These are phyloP conservation scores for Drosophila hydei DNA, from an alignment of 1,140 invertebrate genomes.

Conservation along the genomic window DNA sequence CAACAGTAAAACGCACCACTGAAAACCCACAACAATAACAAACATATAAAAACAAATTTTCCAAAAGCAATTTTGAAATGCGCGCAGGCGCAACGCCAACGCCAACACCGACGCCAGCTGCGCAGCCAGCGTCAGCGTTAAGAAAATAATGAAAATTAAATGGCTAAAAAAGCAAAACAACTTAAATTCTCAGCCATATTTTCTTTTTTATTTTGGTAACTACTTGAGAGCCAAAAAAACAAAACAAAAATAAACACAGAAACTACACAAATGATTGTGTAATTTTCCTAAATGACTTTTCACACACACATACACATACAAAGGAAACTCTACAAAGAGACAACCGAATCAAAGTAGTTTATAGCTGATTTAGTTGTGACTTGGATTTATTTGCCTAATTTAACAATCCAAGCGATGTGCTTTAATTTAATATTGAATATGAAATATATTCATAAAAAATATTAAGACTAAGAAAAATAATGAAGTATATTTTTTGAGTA, in stretches of 20 bases:
- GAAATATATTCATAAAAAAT: too few species aligned
- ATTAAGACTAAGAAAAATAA: too few species aligned
- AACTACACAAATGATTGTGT: slow-evolving; percentile 48
- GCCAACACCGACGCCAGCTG: slow-evolving; percentile 12
- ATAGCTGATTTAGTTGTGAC: neutral
- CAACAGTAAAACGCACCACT: slow-evolving; percentile 55
- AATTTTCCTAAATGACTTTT: slow-evolving; percentile 50
- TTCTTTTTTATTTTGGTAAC: slow-evolving; percentile 16
- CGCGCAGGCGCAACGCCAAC: slow-evolving; percentile 58
- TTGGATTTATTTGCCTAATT: neutral
- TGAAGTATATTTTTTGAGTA: too few species aligned
- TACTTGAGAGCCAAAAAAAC: slow-evolving; percentile 34
- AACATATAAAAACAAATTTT: slow-evolving; percentile 63
- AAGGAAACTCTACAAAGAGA: neutral
- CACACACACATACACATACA: slow-evolving; percentile 24
- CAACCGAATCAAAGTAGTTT: neutral
- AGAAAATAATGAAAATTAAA: slow-evolving; percentile 59
- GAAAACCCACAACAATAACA: slow-evolving; percentile 75
- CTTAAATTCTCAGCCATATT: slow-evolving; percentile 12
- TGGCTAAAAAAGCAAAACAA: slow-evolving; percentile 41
- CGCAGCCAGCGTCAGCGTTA: slow-evolving; percentile 19
- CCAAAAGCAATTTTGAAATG: slow-evolving; percentile 64
- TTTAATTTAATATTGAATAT: too few species aligned
- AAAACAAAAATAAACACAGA: slow-evolving; percentile 39
- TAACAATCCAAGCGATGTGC: neutral